These are phyloP conservation scores for Corythucha ciliata DNA, from an alignment of 2,888 invertebrate species.

Conservation along the genomic window DNA sequence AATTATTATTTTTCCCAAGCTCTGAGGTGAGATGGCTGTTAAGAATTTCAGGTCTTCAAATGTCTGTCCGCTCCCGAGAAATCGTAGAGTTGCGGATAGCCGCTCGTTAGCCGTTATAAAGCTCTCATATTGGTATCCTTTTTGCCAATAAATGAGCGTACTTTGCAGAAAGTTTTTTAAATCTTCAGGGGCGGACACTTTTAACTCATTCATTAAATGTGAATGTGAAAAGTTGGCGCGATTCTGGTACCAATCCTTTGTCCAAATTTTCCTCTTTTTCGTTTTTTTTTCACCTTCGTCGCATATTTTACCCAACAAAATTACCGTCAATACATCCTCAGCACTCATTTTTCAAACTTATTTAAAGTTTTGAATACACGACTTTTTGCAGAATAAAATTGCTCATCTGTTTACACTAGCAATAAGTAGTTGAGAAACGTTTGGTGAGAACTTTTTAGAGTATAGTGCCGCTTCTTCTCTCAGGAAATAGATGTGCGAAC, in stretches of 20 bases:
- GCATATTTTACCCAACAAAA: too few species aligned
- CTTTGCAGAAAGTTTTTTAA: conserved; percentile 9
- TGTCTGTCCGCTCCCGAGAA: conserved; percentile 15
- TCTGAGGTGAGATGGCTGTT: conserved; percentile 14
- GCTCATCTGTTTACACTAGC: too few species aligned
- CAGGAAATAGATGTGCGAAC: too few species aligned
- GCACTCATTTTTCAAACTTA: too few species aligned
- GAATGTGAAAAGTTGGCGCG: conserved; percentile 12
- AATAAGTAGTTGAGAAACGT: too few species aligned
- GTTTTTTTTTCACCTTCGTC: too few species aligned
- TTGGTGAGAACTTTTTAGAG: too few species aligned
- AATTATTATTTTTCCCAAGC: conserved; percentile 15
- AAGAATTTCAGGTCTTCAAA: conserved; percentile 15
- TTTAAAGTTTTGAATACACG: too few species aligned
- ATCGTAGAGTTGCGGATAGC: conserved; percentile 15
- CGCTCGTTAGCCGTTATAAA: conserved; percentile 19
- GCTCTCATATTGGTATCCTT: conserved; percentile 16
- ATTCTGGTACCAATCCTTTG: conserved; percentile 13
- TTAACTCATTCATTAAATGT: conserved; percentile 9
- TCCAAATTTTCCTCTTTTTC: conserved; percentile 6
- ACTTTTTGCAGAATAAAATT: too few species aligned
- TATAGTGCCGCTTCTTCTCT: too few species aligned
- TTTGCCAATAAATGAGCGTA: conserved; percentile 9
- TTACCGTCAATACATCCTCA: too few species aligned
- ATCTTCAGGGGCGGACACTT: conserved; percentile 12